A percentile compares a stretch with the other conserved stretches of the same genome.
These are phyloP conservation scores for Drosophila melanosoma DNA, from an alignment of 2,888 invertebrate species.

Conservation along the genomic window DNA sequence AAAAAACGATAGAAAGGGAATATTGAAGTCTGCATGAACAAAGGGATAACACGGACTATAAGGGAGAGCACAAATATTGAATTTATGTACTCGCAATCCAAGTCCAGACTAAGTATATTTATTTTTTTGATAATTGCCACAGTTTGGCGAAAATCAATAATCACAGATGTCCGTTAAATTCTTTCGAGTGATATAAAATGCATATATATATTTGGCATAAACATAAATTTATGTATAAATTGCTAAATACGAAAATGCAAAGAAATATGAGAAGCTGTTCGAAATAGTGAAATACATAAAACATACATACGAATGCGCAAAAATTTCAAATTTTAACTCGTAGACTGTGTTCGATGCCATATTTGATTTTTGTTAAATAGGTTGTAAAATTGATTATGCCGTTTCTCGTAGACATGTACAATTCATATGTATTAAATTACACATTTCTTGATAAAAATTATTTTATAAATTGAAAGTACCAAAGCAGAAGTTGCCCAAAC, in stretches of 20 bases:
- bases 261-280: not conserved
- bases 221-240: too few relatives aligned
- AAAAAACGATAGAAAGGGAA: not conserved
- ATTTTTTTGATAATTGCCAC: not conserved
- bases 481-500: not conserved
- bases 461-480: not conserved
- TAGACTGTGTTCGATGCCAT: not conserved
- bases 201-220: not conserved
- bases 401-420: not conserved
- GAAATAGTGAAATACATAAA: not conserved
- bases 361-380: not conserved
- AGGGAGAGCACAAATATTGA: too few relatives aligned
- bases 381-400: not conserved
- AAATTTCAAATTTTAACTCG: not conserved
- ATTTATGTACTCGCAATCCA: not conserved
- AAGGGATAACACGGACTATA: not conserved
- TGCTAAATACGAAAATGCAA: not conserved
- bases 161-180: not conserved
- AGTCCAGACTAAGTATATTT: not conserved
- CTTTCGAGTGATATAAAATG: not conserved
- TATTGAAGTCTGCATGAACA: not conserved
- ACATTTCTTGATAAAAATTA: not conserved
- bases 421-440: not conserved
- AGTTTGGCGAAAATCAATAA: not conserved
- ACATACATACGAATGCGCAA: not conserved